Conservation (phyloP, 2,797 vertebrate genomes). For the Acanthurus tractus region DNA sequence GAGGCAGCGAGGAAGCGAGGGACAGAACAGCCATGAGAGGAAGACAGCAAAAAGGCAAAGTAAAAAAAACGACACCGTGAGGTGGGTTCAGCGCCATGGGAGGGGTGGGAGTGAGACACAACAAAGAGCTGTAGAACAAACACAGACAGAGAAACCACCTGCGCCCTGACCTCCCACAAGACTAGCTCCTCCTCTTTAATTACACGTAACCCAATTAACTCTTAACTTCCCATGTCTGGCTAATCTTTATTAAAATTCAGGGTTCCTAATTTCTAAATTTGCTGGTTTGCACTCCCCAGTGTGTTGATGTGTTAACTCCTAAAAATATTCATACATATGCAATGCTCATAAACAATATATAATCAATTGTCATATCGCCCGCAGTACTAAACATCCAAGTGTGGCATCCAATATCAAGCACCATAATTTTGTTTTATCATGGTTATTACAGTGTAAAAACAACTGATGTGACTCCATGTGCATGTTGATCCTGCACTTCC, state of each 20-base stretch:
- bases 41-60: neutral
- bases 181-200: conserved; percentile 25
- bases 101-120: conserved; percentile 32
- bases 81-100: neutral
- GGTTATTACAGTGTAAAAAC: conserved; percentile 3
- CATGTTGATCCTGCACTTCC: conserved; percentile 1
- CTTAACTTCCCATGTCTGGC: neutral
- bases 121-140: conserved; percentile 42
- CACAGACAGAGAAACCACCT: conserved; percentile 42
- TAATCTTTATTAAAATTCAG: neutral
- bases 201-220: conserved; percentile 27
- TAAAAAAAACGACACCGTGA: neutral
- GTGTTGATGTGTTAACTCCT: neutral
- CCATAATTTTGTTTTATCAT: neutral
- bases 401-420: neutral
- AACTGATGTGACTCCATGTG: neutral
- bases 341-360: neutral
- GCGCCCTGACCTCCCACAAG: conserved; percentile 6
- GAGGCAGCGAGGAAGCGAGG: conserved; percentile 19
- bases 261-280: neutral
- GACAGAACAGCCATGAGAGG: neutral
- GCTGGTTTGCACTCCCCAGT: neutral
- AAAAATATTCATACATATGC: neutral
- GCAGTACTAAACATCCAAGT: neutral
- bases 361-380: neutral